A percentile compares a stretch with the other conserved stretches of the same genome.
These are phyloP conservation scores for Phalacrocorax brasilianus DNA, from an alignment of 2,113 vertebrate genomes.

Conservation along the genomic window DNA sequence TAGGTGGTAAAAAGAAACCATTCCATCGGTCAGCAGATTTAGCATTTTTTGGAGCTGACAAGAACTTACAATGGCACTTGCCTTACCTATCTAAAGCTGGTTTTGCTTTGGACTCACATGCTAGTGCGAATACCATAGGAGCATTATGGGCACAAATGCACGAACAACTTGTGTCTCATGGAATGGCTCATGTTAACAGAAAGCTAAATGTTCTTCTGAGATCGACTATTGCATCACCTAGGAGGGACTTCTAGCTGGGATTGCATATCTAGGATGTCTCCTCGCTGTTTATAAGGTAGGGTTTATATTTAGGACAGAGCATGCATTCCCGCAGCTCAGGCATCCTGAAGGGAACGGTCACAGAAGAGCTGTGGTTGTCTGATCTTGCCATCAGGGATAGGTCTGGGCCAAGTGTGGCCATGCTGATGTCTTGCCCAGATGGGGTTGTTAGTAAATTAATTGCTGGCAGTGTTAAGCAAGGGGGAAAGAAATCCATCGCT, in stretches of 20 bases:
- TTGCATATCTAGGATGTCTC: not conserved
- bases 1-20: not conserved
- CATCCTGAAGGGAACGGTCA: not conserved
- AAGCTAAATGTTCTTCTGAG: not conserved
- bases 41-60: not conserved
- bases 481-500: not conserved
- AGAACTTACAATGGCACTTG: not conserved
- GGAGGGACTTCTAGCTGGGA: not conserved
- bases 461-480: not conserved
- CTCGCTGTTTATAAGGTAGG: not conserved
- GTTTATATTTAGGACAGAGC: slow-evolving; percentile 20
- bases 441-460: not conserved
- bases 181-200: not conserved
- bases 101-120: not conserved
- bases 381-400: not conserved
- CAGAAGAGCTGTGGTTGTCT: not conserved
- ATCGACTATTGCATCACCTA: not conserved
- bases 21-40: not conserved
- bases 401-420: not conserved
- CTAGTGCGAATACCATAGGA: not conserved
- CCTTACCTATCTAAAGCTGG: not conserved
- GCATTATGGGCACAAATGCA: not conserved
- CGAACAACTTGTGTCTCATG: accelerated
- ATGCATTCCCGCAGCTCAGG: not conserved
- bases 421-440: not conserved